Percentiles rank a stretch among this genome's conserved stretches.
phyloP scores from a whole-genome alignment of 2,888 invertebrate species.

The Pyrocoelia pectoralis region DNA sequence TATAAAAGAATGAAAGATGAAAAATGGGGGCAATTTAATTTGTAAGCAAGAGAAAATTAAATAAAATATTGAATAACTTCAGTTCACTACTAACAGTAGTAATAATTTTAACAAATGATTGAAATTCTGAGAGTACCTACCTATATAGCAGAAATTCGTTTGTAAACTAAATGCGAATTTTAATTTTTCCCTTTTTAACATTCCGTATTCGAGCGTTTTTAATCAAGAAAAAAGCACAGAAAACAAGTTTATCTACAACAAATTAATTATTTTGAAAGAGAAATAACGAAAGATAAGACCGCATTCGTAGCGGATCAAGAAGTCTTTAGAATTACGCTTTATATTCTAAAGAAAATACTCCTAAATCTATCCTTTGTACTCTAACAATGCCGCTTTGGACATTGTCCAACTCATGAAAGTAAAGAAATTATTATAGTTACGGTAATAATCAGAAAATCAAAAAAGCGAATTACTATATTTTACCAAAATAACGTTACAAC shows the following conservation, averaged over 20 bases:
- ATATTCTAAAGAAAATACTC: slow-evolving; percentile 8
- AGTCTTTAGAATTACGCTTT: not conserved
- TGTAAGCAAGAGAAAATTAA: slow-evolving; percentile 1
- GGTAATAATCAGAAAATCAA: not conserved
- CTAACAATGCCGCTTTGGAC: slow-evolving; percentile 7
- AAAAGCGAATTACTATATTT: too few relatives aligned
- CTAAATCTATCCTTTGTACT: slow-evolving; percentile 13
- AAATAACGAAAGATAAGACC: not conserved
- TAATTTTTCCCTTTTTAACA: too few relatives aligned
- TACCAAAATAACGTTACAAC: too few relatives aligned
- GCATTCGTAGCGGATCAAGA: slow-evolving; percentile 8
- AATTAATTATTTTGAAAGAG: not conserved
- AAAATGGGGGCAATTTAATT: slow-evolving; percentile 9
- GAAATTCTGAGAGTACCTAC: too few relatives aligned
- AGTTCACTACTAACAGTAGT: not conserved
- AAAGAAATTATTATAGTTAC: not conserved
- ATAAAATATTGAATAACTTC: not conserved
- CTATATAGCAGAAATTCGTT: too few relatives aligned
- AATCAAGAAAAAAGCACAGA: not conserved
- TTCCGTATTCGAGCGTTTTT: not conserved
- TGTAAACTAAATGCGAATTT: too few relatives aligned
- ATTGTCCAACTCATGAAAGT: not conserved
- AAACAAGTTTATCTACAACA: not conserved
- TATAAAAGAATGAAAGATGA: slow-evolving; percentile 11
- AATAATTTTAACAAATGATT: not conserved